Evolutionary conservation across 1,140 invertebrate genomes (phyloP).

Genomic region (Ceratina calcarata): DNA sequence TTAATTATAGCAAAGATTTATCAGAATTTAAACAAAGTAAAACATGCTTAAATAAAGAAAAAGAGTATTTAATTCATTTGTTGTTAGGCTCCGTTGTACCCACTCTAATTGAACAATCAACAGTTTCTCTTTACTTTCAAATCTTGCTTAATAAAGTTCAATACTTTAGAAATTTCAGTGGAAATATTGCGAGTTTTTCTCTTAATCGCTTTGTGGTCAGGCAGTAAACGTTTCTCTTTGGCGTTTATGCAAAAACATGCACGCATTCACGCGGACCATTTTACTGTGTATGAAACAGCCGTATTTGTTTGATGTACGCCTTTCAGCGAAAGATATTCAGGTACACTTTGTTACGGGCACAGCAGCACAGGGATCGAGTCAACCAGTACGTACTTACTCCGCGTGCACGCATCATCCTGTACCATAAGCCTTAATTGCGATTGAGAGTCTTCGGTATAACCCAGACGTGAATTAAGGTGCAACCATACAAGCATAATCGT

Average conservation of each 20-base stretch:
- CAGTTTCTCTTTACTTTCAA: no score
- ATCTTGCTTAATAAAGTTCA: no score
- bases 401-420: background rate
- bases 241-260: background rate
- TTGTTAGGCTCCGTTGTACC: no score
- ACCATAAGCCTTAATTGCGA: conserved; percentile 43
- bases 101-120: no score
- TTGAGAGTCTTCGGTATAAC: conserved; percentile 41
- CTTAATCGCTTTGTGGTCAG: no score
- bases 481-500: conserved; percentile 48
- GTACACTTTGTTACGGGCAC: background rate
- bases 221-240: background rate
- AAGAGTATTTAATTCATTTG: no score
- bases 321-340: background rate
- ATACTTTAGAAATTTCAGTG: no score
- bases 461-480: conserved; percentile 45
- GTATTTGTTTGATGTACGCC: background rate
- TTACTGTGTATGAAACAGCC: background rate
- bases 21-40: no score
- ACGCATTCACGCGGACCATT: background rate
- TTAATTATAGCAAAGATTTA: background rate
- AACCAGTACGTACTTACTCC: background rate
- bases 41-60: no score
- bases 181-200: no score
- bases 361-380: background rate